Evolutionary conservation across 1,140 invertebrate species (phyloP).

Genomic region (Penaeus indicus): DNA sequence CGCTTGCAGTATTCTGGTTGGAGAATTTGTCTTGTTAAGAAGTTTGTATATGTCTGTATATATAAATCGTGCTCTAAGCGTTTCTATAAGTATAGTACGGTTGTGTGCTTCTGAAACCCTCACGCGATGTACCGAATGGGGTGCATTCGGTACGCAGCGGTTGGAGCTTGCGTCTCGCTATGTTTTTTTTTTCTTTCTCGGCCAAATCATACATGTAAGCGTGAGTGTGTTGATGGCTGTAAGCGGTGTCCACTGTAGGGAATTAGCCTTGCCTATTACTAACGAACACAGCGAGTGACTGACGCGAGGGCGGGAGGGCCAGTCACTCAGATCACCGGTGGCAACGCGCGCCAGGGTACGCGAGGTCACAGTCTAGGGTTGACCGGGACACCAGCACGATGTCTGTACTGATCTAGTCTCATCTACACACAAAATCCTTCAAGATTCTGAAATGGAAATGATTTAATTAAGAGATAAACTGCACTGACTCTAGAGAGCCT

Average conservation of each 20-base stretch:
- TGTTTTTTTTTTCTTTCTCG: no score
- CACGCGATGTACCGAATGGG: neutral
- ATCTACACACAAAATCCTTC: slow-evolving; percentile 60
- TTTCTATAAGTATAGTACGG: neutral
- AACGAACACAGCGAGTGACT: slow-evolving; percentile 49
- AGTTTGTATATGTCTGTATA: no score
- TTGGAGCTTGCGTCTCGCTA: no score
- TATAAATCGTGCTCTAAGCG: neutral
- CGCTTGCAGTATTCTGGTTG: slow-evolving; percentile 35
- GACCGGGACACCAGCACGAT: slow-evolving; percentile 59
- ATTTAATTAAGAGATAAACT: neutral
- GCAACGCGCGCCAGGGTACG: neutral
- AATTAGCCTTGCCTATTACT: slow-evolving; percentile 51
- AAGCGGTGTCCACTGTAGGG: slow-evolving; percentile 51
- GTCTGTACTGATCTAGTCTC: slow-evolving; percentile 56
- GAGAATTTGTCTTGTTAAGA: no score
- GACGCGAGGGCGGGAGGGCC: slow-evolving; percentile 26
- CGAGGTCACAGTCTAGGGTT: slow-evolving; percentile 13
- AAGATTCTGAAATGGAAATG: slow-evolving; percentile 61
- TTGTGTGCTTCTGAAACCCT: neutral
- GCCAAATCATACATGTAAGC: neutral
- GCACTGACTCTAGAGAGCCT: slow-evolving; percentile 27
- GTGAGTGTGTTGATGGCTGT: slow-evolving; percentile 8
- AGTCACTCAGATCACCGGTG: slow-evolving; percentile 29
- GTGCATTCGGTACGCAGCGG: neutral